These are phyloP conservation scores for Caerostris extrusa DNA, from an alignment of 1,140 invertebrate genomes.

Conservation along the genomic window DNA sequence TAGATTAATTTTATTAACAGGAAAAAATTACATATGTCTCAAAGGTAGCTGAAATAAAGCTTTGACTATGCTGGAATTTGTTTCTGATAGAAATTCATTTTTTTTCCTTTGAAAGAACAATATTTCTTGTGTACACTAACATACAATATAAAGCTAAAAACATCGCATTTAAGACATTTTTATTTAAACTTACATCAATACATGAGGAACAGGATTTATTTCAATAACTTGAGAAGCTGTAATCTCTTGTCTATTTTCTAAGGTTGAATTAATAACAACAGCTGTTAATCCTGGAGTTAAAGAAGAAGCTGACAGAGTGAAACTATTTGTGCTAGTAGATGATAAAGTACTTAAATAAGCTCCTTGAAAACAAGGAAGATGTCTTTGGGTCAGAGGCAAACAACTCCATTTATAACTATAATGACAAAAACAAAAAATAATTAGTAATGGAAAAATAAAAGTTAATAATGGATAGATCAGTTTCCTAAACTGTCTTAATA, in stretches of 20 bases:
- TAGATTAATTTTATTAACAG: too few relatives aligned
- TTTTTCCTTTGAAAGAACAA: too few relatives aligned
- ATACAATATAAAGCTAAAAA: too few relatives aligned
- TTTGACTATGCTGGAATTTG: too few relatives aligned
- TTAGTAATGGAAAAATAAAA: not conserved
- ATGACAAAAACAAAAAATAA: not conserved
- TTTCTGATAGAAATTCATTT: too few relatives aligned
- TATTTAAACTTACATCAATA: slow-evolving; percentile 37
- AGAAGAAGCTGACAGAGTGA: not conserved
- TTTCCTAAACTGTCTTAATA: not conserved
- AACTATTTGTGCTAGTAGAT: not conserved
- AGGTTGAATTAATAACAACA: slow-evolving; percentile 61
- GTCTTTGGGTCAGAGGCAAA: slow-evolving; percentile 27
- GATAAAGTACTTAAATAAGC: not conserved
- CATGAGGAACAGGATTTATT: slow-evolving; percentile 25
- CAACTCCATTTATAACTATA: slow-evolving; percentile 64
- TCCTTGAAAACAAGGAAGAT: slow-evolving; percentile 41
- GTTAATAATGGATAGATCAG: not conserved
- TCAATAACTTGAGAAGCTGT: slow-evolving; percentile 67
- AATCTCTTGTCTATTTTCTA: not conserved
- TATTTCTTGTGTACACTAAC: too few relatives aligned
- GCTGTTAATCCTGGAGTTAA: slow-evolving; percentile 21
- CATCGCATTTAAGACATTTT: too few relatives aligned
- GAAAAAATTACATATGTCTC: too few relatives aligned
- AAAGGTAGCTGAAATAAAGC: too few relatives aligned